Base-by-base conservation (phyloP, 2,113 vertebrate genomes). In the Thalassoma bifasciatum region DNA sequence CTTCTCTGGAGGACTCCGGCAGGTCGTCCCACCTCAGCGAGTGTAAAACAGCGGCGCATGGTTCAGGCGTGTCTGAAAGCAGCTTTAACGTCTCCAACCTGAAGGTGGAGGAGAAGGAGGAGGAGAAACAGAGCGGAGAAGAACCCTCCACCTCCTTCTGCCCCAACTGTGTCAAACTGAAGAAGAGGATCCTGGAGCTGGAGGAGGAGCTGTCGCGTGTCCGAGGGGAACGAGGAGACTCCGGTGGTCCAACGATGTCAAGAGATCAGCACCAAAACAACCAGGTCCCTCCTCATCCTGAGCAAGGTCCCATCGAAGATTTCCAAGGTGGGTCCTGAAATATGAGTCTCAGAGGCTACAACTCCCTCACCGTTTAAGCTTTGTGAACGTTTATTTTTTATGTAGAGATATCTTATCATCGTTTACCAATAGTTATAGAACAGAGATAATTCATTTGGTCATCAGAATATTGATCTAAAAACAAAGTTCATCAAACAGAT, bases 61-160 rank as follows among this genome's bases (percentile, higher is more conserved):
- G 91, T 30, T 89, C 80, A 2, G 82, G 90, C 57, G 73, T 72
- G 5, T 67, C 83, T 4, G 77, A 82, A 8, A 63, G 71, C 44
- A 14, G 83, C 46, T 62, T 79, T 10, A 66, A 70, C 8, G 34
- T 86, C 26, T 44, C 85, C 0, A 47, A 81, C 19, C 30, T 96
- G 76, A 96, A 95, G 91, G 90, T 93, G 23, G 96, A 98, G 77
- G 95, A 96, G 64, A 92, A 93, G 0, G 94, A 95, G 0, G 95
- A 96, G 78, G 91, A 94, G 53, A 79, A 93, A 19, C 83, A 88
- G 1, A 92, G 89, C 2, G 63, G 62, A 0, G 89, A 92, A 87
- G 93, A 94, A 3, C 95, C 97, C 57, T 96, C 96, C 79, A 98
- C 97, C 21, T 98, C 97, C 38, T 98, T 97, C 83, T 99, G 97